Base-by-base conservation (phyloP, 2,797 vertebrate species). In the Malurus leucopterus region DNA sequence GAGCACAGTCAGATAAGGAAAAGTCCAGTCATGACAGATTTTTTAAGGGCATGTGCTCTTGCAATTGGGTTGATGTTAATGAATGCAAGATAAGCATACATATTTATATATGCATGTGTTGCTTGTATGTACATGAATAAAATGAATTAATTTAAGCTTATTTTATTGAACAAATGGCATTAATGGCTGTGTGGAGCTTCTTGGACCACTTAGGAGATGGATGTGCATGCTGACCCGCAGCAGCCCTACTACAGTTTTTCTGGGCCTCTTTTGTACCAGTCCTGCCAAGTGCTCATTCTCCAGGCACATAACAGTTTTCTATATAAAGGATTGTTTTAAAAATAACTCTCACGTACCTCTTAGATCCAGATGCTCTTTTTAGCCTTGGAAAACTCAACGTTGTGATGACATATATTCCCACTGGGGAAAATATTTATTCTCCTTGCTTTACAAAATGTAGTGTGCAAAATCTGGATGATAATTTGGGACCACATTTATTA, bases 321-420 rank as follows among this genome's bases (percentile, higher is more conserved):
- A 78, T 94, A 88, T 85, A 91, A 88, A 90, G 79, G 64, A 57
- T 34, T 44, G 32, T 26, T 93, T 93, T 80, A 76, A 95, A 94
- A 94, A 85, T 88, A 95, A 64, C 67, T 90, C 43, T 44, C 13
- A 20, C 30, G 38, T 88, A 94, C 76, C 67, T 88, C 88, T 88
- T 67, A 69, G 50, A 50, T 59, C 79, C 41, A 84, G 50, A 74
- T 67, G 16, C 38, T 92, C 71, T 78, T 89, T 93, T 92, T 84
- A 90, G 49, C 88, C 4, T 8, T 81, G 91, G 88, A 94, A 91
- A 92, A 64, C 57, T 83, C 65, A 88, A 30, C 4, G 3, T 61
- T 65, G 58, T 64, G 54, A 72, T 85, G 88, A 85, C 47, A 86
- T 44, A 29, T 54, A 71, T 88, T 95, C 90, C 80, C 78, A 75